A percentile compares a stretch with the other conserved stretches of the same genome.
phyloP scores from a whole-genome alignment of 2,888 invertebrate genomes.

The Hemithea aestivaria region DNA sequence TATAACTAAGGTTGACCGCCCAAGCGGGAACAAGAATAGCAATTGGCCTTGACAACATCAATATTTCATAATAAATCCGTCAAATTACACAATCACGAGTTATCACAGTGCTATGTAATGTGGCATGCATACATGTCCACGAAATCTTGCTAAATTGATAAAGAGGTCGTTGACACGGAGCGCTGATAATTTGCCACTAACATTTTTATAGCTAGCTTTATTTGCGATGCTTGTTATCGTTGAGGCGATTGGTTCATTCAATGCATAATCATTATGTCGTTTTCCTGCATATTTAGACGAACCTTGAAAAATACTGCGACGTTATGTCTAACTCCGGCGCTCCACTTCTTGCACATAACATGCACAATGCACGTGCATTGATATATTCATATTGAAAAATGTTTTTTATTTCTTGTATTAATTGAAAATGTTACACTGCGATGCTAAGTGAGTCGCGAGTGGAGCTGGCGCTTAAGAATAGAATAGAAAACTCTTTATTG shows the following conservation, averaged over 20 bases:
- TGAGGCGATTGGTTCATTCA: slow-evolving; percentile 20
- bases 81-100: slow-evolving; percentile 39
- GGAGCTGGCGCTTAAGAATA: too few relatives aligned
- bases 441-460: too few relatives aligned
- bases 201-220: slow-evolving; percentile 31
- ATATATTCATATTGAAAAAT: too few relatives aligned
- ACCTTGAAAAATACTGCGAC: too few relatives aligned
- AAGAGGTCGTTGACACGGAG: slow-evolving; percentile 58
- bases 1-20: too few relatives aligned
- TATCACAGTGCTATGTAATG: slow-evolving; percentile 34
- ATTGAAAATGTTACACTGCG: too few relatives aligned
- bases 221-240: slow-evolving; percentile 36
- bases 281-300: slow-evolving; percentile 8
- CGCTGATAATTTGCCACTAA: slow-evolving; percentile 50
- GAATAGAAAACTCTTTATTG: too few relatives aligned
- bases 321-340: too few relatives aligned
- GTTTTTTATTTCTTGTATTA: too few relatives aligned
- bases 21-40: too few relatives aligned
- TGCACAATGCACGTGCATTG: too few relatives aligned
- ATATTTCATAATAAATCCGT: slow-evolving; percentile 27
- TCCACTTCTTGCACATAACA: too few relatives aligned
- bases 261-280: slow-evolving; percentile 24
- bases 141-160: slow-evolving; percentile 63
- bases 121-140: slow-evolving; percentile 42
- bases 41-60: slow-evolving; percentile 11